A percentile compares a stretch with the other conserved stretches of the same genome.
Evolutionary conservation across 2,888 invertebrate genomes (phyloP).

Genomic region (Hirtodrosophila trivittata): DNA sequence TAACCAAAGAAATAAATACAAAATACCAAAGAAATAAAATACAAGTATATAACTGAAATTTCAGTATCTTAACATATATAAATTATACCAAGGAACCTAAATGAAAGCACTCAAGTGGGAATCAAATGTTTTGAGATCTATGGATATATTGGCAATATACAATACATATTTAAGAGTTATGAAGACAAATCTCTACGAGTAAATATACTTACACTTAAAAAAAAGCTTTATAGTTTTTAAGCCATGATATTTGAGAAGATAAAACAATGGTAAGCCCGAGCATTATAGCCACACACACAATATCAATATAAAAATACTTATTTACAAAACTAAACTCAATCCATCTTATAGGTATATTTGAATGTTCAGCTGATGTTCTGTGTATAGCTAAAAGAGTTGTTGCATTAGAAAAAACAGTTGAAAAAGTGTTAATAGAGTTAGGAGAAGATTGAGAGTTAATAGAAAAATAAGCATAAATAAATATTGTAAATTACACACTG

Average conservation of each 20-base stretch:
- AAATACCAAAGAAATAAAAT: conserved; percentile 1
- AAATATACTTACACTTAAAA: conserved; percentile 79
- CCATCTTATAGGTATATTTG: conserved; percentile 27
- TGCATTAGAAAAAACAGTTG: conserved; percentile 8
- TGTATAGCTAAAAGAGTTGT: conserved; percentile 37
- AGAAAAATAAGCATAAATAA: conserved; percentile 6
- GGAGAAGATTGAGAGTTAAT: conserved; percentile 27
- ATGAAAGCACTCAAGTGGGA: too few relatives aligned
- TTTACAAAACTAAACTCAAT: conserved; percentile 29
- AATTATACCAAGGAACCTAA: too few relatives aligned
- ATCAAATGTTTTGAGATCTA: conserved; percentile 25
- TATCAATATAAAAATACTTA: conserved; percentile 49
- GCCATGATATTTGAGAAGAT: conserved; percentile 44
- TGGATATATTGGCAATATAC: conserved; percentile 44
- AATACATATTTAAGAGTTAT: conserved; percentile 43
- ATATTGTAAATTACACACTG: conserved; percentile 37
- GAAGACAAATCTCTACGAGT: conserved; percentile 71
- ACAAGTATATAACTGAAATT: too few relatives aligned
- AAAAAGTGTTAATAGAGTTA: conserved; percentile 26
- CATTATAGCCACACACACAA: conserved; percentile 45
- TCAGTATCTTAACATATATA: too few relatives aligned
- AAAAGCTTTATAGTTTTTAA: conserved; percentile 82
- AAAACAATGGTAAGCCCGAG: conserved; percentile 12
- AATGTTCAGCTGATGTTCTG: conserved; percentile 60
- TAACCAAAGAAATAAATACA: conserved; percentile 20